Evolutionary conservation across 2,113 vertebrate species (phyloP).

Genomic region (Hyperoodon ampullatus): DNA sequence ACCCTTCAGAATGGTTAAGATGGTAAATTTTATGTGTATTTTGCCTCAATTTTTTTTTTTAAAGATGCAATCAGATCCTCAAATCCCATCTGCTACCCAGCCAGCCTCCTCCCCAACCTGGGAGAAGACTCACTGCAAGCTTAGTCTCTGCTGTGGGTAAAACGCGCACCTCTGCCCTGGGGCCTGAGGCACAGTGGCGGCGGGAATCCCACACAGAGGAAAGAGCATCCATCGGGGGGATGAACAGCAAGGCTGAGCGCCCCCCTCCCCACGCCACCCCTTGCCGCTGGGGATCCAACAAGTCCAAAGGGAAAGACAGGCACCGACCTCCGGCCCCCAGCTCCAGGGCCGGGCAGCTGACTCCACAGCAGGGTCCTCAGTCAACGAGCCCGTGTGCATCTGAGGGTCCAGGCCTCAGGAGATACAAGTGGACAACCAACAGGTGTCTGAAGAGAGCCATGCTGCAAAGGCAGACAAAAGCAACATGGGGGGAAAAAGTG

Average conservation of each 20-base stretch:
- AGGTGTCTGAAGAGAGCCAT: neutral
- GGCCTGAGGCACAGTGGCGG: too few relatives aligned
- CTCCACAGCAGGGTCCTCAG: neutral
- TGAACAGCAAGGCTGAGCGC: rapidly evolving
- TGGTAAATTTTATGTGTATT: neutral
- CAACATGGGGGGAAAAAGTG: rapidly evolving
- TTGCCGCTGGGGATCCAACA: rapidly evolving
- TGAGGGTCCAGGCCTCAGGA: rapidly evolving
- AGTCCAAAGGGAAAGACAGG: too few relatives aligned
- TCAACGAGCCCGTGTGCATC: neutral
- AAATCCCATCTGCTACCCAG: neutral
- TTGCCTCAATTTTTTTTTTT: too few relatives aligned
- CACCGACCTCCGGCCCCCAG: neutral
- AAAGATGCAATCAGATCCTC: neutral
- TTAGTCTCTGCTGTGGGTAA: neutral
- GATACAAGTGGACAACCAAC: neutral
- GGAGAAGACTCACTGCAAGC: rapidly evolving
- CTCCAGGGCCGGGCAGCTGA: neutral
- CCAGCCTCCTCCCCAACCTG: neutral
- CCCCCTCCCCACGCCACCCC: rapidly evolving
- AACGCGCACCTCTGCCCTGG: rapidly evolving
- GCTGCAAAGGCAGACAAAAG: rapidly evolving
- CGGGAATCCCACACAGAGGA: neutral
- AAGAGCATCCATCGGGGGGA: rapidly evolving
- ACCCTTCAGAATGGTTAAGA: neutral